Evolutionary conservation across 2,888 invertebrate species (phyloP), one percentile per base, ranked within the genome.

Genomic region (Caenorhabditis doughertyi): DNA sequence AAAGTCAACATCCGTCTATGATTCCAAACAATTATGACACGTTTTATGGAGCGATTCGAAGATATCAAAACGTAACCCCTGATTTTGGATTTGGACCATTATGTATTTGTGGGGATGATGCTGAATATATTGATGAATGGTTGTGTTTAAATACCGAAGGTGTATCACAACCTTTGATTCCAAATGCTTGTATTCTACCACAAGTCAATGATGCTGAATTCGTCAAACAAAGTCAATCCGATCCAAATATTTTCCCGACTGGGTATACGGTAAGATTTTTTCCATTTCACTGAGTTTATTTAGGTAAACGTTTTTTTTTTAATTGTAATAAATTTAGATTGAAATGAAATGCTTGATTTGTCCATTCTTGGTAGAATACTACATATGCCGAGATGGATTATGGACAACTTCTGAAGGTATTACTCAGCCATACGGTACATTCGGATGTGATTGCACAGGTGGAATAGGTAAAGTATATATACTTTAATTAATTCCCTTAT

Each of bases 81-180:
- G 18, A 27, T 21, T 39, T 8, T 13, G 16, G 2, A 0, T 62
- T 68, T 47, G 60, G 23, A n/a, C 68, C 80, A 21, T 68, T 80
- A 35, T 80, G 80, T 62, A 62, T 80, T 29, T 80, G 80, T 55
- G 73, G 73, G 21, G 67, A 67, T 39, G 23, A 47, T 16, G 3
- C 1, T 4, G 0, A 23, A 0, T 1, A 1, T 1, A 25, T 13
- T 21, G 25, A 35, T 29, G 18, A 25, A 0, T 80, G 80, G 80
- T 18, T 11, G 8, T 80, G 80, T 32, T 80, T 55, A 25, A 74
- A 67, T 35, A 9, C n/a, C n/a, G 23, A 65, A 1, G 21, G 29
- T 8, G 9, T 8, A 18, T 27, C 21, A 29, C 7, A n/a, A 13
- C 11, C 21, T 5, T 13, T 21, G 53, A 25, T 35, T 4, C 29